Conservation (phyloP, 2,797 vertebrate genomes). For the Neostethus bicornis region DNA sequence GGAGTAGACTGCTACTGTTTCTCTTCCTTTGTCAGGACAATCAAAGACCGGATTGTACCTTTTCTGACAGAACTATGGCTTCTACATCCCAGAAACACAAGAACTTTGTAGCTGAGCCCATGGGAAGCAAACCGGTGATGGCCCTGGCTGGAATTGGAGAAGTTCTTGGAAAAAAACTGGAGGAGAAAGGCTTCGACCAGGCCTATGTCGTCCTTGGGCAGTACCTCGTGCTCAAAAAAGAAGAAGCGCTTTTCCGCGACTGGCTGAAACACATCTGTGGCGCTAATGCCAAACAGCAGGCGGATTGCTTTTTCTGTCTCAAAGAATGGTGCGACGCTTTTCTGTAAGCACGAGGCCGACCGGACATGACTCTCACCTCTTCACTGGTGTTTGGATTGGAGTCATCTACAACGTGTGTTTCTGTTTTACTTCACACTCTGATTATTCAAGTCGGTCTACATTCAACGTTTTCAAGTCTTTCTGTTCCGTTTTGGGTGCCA, state of each 20-base stretch:
- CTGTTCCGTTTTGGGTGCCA: not conserved
- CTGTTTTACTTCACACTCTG: slow-evolving; percentile 17
- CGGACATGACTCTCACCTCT: slow-evolving; percentile 52
- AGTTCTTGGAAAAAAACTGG: slow-evolving; percentile 69
- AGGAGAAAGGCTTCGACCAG: slow-evolving; percentile 74
- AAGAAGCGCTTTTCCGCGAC: slow-evolving; percentile 91
- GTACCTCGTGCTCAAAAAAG: slow-evolving; percentile 92
- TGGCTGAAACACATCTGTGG: slow-evolving; percentile 91
- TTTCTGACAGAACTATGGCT: no score
- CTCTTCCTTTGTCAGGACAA: no score
- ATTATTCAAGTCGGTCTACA: not conserved
- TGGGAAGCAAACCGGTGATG: slow-evolving; percentile 74
- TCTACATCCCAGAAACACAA: slow-evolving; percentile 74
- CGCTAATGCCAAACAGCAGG: slow-evolving; percentile 89
- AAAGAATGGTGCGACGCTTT: slow-evolving; percentile 94
- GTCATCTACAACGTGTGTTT: slow-evolving; percentile 26
- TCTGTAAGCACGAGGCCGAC: slow-evolving; percentile 79
- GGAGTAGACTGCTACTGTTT: no score
- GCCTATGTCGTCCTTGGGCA: slow-evolving; percentile 94
- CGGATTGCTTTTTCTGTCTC: slow-evolving; percentile 89
- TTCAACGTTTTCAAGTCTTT: not conserved
- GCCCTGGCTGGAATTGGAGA: slow-evolving; percentile 72
- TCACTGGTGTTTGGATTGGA: slow-evolving; percentile 29
- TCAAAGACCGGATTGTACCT: no score
- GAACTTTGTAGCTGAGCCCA: slow-evolving; percentile 76